These are phyloP conservation scores for Muscicapa comitata DNA, from an alignment of 2,797 vertebrate genomes.

Conservation along the genomic window DNA sequence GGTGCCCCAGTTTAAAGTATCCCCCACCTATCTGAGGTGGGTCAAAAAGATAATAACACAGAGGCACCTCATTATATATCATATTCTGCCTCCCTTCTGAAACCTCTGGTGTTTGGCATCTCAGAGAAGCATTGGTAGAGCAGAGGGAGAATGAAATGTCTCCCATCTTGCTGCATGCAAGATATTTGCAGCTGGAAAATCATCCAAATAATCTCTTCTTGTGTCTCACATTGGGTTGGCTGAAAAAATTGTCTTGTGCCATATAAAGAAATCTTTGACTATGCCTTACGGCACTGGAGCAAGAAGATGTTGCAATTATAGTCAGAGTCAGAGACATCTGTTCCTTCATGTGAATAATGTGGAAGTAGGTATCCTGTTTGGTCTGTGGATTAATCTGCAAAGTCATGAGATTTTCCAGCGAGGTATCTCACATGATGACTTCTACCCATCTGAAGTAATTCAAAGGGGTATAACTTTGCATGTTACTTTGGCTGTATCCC, in stretches of 20 bases:
- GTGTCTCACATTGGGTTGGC: rapidly evolving
- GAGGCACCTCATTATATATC: not conserved
- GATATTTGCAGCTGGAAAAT: not conserved
- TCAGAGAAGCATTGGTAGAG: not conserved
- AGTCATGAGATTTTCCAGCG: not conserved
- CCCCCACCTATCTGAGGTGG: not conserved
- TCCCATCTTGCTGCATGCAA: not conserved
- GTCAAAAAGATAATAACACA: not conserved
- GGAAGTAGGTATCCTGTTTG: not conserved
- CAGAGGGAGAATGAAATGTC: not conserved
- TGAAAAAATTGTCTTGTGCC: not conserved
- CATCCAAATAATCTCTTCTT: not conserved
- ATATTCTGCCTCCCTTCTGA: not conserved
- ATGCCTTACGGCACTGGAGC: not conserved
- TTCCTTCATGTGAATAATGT: not conserved
- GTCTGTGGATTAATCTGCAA: not conserved
- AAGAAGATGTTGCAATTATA: not conserved
- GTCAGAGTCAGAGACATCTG: not conserved
- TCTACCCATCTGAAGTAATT: not conserved
- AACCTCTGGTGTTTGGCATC: not conserved
- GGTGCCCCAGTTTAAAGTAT: not conserved
- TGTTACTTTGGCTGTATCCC: not conserved
- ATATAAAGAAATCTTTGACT: not conserved
- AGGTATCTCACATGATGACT: not conserved
- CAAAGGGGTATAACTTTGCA: not conserved